Evolutionary conservation across 2,888 invertebrate species (phyloP), one percentile per base, ranked within the genome.

Genomic region (Pseudococcus jackbeardsleyi): DNA sequence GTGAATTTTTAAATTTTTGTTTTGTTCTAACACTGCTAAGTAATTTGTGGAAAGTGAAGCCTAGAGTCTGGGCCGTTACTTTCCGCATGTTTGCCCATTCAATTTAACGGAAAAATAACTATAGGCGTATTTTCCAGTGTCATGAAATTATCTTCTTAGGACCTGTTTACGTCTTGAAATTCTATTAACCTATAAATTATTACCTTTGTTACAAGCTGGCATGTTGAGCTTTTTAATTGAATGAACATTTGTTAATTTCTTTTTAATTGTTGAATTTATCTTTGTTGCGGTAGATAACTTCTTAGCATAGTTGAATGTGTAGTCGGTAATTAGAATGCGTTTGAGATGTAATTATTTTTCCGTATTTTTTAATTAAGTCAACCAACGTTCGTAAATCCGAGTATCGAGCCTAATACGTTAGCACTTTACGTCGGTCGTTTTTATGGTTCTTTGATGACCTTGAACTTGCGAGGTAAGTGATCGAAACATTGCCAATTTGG

Each of bases 1-100:
- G 82, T 88, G 88, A 86, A 42, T 50, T 77, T 77, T 33, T 86
- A 33, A 50, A 84, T 46, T 84, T 82, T 82, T 84, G 17, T 50
- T 84, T 33, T 84, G 50, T 84, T 22, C 9, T 12, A 42, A 33
- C 15, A 48, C 46, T 84, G 48, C 22, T 12, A 2, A 72, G 33
- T 72, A 15, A 9, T 33, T 17, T 33, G 17, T 5, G 72, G 72
- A 72, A 72, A 72, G 72, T 72, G 33, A 33, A 26, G 4, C 5
- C 17, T 72, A 22, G 15, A 17, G 15, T 33, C 15, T 33, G 33
- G 5, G 2, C 6, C 33, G 72, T 33, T 72, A 72, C 72, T 72
- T 72, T 72, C 72, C 17, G 17, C 17, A 33, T 33, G 15, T 9
- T 33, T 72, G 26, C 33, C 72, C 15, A 15, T 6, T 72, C 6